phyloP scores from a whole-genome alignment of 2,888 invertebrate genomes.

The Ormyrus pomaceus region DNA sequence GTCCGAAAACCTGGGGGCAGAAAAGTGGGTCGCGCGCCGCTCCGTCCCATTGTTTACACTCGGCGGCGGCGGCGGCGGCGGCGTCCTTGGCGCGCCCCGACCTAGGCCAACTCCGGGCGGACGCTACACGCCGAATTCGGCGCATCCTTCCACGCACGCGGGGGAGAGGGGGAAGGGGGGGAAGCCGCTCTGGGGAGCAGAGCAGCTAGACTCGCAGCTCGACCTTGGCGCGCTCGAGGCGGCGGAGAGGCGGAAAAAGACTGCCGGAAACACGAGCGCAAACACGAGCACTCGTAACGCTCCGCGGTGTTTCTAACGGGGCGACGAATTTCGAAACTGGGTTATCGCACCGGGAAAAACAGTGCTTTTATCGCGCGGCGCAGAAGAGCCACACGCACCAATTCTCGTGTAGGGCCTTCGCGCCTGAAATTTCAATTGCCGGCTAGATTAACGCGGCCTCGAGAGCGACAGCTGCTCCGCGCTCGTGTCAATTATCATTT shows the following conservation, averaged over 20 bases:
- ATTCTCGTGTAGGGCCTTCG: conserved; percentile 14
- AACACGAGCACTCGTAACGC: no score
- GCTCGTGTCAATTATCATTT: no score
- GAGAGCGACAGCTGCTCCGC: background rate
- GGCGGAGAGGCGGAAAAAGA: no score
- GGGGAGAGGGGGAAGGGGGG: background rate
- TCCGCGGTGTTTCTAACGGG: no score
- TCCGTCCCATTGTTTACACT: no score
- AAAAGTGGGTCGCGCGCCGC: background rate
- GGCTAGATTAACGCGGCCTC: background rate
- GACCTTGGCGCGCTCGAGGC: background rate
- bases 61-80: no score
- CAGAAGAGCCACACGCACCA: background rate
- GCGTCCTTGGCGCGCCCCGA: no score
- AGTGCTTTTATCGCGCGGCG: background rate
- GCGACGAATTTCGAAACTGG: no score
- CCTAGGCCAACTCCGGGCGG: no score
- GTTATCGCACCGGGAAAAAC: conserved; percentile 36
- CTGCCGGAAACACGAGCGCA: no score
- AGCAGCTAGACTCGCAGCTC: background rate
- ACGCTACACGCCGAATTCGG: background rate
- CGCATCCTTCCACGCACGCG: background rate
- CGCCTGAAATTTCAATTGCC: conserved; percentile 27
- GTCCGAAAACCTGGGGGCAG: background rate
- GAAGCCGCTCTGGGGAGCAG: background rate